Evolutionary conservation across 2,797 vertebrate species (phyloP).

Genomic region (Thripadectes ignobilis): DNA sequence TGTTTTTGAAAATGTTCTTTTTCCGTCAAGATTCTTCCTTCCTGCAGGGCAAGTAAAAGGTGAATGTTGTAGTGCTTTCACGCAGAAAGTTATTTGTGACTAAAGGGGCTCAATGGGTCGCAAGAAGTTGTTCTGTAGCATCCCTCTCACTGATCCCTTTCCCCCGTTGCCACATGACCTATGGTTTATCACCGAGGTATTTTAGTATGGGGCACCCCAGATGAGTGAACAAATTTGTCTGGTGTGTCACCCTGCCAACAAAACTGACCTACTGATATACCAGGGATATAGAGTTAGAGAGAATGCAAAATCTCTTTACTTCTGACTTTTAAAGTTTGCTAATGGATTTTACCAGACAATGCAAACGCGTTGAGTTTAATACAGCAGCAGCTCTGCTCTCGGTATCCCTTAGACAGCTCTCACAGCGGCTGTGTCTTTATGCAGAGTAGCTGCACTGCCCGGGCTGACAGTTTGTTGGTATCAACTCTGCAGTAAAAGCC

Average conservation of each 20-base stretch:
- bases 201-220: background rate
- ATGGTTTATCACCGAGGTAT: accelerated
- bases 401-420: background rate
- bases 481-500: background rate
- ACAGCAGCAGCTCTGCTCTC: background rate
- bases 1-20: too few species aligned
- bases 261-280: background rate
- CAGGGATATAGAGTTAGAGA: background rate
- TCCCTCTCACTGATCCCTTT: accelerated
- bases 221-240: background rate
- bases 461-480: background rate
- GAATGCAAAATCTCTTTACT: background rate
- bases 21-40: background rate
- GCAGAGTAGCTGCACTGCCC: background rate
- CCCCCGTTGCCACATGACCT: accelerated
- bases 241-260: background rate
- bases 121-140: background rate
- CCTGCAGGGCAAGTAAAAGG: background rate
- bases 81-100: background rate
- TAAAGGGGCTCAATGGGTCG: accelerated
- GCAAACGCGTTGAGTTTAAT: background rate
- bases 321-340: background rate
- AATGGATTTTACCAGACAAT: background rate
- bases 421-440: background rate
- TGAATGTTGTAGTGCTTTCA: background rate